phyloP scores from a whole-genome alignment of 2,797 vertebrate species.

The Onychomys arenicola region DNA sequence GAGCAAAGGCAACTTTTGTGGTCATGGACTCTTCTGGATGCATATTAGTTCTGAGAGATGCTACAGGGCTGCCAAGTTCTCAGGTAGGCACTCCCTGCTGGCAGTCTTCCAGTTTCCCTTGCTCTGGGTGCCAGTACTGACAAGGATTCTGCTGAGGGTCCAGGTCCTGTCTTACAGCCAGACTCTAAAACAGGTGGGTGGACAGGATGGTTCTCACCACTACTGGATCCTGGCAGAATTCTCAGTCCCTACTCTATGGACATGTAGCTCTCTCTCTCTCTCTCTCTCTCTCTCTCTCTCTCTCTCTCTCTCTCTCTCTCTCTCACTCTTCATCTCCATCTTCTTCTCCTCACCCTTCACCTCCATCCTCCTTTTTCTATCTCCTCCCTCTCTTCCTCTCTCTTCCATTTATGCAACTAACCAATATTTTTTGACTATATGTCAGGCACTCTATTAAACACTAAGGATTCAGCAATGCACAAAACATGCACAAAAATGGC shows the following conservation, averaged over 20 bases:
- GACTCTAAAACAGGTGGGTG: slow-evolving; percentile 44
- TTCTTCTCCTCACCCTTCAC: background rate
- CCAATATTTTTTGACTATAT: slow-evolving; percentile 59
- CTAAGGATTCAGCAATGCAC: background rate
- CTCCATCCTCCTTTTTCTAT: background rate
- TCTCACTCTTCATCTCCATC: background rate
- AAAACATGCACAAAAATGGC: slow-evolving; percentile 10
- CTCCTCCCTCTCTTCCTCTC: background rate
- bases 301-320: background rate
- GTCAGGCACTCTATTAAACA: slow-evolving; percentile 30
- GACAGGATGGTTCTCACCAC: background rate
- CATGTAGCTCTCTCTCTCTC: background rate
- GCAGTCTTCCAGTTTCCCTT: slow-evolving; percentile 50
- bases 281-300: background rate
- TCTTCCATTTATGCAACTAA: slow-evolving; percentile 6
- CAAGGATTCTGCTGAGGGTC: slow-evolving; percentile 25
- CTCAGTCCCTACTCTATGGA: background rate
- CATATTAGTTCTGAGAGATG: slow-evolving; percentile 65
- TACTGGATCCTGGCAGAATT: background rate
- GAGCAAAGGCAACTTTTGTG: slow-evolving; percentile 54
- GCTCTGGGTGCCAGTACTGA: slow-evolving; percentile 33
- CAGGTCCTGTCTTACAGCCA: background rate
- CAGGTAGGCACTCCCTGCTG: slow-evolving; percentile 57
- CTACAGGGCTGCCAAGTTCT: slow-evolving; percentile 63
- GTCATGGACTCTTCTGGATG: slow-evolving; percentile 58